Percentiles rank a stretch among this genome's conserved stretches.
These are phyloP conservation scores for Cheumatopsyche charites DNA, from an alignment of 1,140 invertebrate species.

Conservation along the genomic window DNA sequence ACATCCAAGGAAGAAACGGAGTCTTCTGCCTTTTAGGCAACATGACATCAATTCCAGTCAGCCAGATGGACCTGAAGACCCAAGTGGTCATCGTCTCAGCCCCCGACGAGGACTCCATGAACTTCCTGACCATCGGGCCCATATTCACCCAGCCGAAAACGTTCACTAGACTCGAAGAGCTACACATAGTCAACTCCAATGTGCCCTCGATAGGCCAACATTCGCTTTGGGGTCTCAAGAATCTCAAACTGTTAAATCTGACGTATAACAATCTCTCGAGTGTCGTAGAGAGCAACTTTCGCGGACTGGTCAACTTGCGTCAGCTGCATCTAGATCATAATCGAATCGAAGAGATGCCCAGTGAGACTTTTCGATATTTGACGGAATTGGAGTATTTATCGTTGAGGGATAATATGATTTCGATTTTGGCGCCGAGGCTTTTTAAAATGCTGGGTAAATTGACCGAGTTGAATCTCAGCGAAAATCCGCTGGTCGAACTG, in stretches of 20 bases:
- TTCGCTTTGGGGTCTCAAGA: conserved; percentile 77
- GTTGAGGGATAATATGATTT: conserved; percentile 73
- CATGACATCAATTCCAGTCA: conserved; percentile 66
- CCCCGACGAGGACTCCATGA: conserved; percentile 64
- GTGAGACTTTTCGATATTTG: conserved; percentile 75
- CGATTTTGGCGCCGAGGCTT: conserved; percentile 69
- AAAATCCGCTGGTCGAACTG: conserved; percentile 73
- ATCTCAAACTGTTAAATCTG: conserved; percentile 72
- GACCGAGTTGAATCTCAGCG: conserved; percentile 72
- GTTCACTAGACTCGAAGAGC: conserved; percentile 72
- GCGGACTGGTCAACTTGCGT: conserved; percentile 73
- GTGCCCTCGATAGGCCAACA: conserved; percentile 78
- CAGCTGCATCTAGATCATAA: conserved; percentile 88
- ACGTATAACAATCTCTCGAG: conserved; percentile 78
- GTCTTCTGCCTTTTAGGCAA: conserved; percentile 64
- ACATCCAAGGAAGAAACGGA: conserved; percentile 33
- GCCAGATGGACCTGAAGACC: conserved; percentile 65
- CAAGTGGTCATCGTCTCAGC: conserved; percentile 74
- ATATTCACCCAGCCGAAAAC: conserved; percentile 66
- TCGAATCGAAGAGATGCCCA: conserved; percentile 72
- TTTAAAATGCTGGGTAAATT: conserved; percentile 73
- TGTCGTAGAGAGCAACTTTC: conserved; percentile 81
- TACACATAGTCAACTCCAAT: conserved; percentile 77
- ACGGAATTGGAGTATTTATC: conserved; percentile 70
- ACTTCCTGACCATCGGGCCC: conserved; percentile 75